Conservation (phyloP, 2,797 vertebrate species). For the Muscicapa striata region DNA sequence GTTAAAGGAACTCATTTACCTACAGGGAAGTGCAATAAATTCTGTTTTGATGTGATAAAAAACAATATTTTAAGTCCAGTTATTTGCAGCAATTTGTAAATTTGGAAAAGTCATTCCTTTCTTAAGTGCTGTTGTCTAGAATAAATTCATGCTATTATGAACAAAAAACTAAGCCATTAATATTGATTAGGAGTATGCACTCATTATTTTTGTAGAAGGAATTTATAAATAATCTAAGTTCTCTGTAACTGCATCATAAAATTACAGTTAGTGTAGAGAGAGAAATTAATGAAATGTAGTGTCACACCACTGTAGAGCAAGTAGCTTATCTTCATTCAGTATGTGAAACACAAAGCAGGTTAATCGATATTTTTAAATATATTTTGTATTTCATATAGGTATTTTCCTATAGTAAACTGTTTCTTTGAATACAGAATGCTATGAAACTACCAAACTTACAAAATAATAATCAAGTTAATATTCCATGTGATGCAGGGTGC, state of each 20-base stretch:
- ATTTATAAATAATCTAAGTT: neutral
- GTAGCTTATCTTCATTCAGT: neutral
- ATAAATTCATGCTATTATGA: neutral
- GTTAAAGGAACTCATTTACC: neutral
- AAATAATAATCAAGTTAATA: neutral
- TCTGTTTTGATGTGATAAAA: neutral
- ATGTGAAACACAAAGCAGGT: neutral
- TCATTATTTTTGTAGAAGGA: neutral
- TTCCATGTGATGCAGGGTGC: neutral
- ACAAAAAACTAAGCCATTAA: neutral
- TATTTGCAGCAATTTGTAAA: neutral
- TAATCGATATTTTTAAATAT: neutral
- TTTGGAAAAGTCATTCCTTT: neutral
- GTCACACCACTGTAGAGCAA: slow-evolving; percentile 2
- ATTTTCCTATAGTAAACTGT: neutral
- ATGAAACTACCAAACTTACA: neutral
- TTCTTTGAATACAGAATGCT: neutral
- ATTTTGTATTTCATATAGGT: neutral
- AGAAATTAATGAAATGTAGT: slow-evolving; percentile 29
- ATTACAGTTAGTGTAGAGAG: neutral
- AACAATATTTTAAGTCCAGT: neutral
- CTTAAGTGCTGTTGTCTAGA: neutral
- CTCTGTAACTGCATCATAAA: neutral
- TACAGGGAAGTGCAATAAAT: neutral
- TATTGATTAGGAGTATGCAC: neutral